Base-by-base conservation (phyloP, 2,888 invertebrate genomes). In the Mallateleia sp. region DNA sequence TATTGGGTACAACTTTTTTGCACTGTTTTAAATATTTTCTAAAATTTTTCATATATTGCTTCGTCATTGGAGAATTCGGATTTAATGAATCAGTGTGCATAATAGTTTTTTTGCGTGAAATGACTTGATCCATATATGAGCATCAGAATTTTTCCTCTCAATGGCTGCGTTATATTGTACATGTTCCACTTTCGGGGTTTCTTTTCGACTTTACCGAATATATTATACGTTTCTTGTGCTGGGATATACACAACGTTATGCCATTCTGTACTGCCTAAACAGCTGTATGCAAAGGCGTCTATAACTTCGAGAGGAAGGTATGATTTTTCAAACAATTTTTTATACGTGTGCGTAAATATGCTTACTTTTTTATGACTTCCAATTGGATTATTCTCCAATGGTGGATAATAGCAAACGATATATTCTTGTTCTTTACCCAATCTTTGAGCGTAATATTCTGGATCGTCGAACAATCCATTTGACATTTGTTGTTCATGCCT, bases 81-180 rank as follows among this genome's bases (percentile, higher is more conserved):
- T 42, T 42, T 11, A 62, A 24, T 7, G 67, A 67, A 34, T 67
- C 67, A 8, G 52, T 28, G 22, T 67, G 67, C 32, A 67, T 52
- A 52, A 67, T 9, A 15, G 50, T 52, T 22, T 20, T 34, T 6
- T 67, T 22, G 1, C 52, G 34, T 32, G 15, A 67, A 67, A 34
- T 52, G 67, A 1, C 5, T 8, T 5, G 1, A 14, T 5, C 52
- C 3, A 22, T n/a, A 34, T 14, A 67, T n/a, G 6, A 52, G 52
- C 67, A 67, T 67, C 0, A 50, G 52, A 14, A 67, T 32, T 52
- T 52, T 67, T 32, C 67, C 67, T 5, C 4, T 18, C 18, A 58
- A 34, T 8, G n/a, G 32, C n/a, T 32, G 2, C 1, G 28, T 18
- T 18, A 58, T 58, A 18, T 58, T 58, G 11, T 58, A 58, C 32